Base-by-base conservation (phyloP, 2,888 invertebrate species). In the Silvanus unidentatus region DNA sequence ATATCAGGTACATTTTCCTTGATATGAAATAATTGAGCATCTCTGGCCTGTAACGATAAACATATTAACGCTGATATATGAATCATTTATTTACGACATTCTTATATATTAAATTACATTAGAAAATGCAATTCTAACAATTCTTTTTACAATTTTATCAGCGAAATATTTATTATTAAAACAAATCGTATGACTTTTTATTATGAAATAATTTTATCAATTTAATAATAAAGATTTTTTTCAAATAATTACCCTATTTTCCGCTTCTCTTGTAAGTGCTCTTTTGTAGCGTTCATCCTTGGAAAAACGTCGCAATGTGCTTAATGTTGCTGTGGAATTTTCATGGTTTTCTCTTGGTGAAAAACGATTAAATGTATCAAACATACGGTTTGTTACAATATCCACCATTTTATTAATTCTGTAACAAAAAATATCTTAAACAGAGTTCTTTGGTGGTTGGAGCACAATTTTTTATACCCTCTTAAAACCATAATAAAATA, bases 391-490 rank as follows among this genome's bases (percentile, higher is more conserved):
- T 2, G 77, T 75, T 34, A 79, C 63, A 12, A 78, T 69, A 58
- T 78, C 78, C 52, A 78, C 76, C 79, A 80, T 79, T 59, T 75
- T 77, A 56, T 72, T 73, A n/a, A 75, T 68, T 64, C 75, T 76
- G 65, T 35, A 71, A 71, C 37, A 51, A 54, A 58, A 9, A 4
- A 37, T 9, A 37, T 4, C 37, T 11, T 9, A 35, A 35, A 6
- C 6, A 12, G 11, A 8, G 13, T 9, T 35, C 11, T 9, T 9
- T 35, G 11, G 13, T 9, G 28, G n/a, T 35, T 35, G 10, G 28
- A 28, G 10, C 6, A 28, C 28, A 28, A 27, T 22, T 12, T 32
- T 8, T 29, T 2, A n/a, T 50, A 70, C 69, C 66, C 56, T 60
- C 58, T 57, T 16, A 69, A 35, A 16, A 63, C 40, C 30, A 68